phyloP scores from a whole-genome alignment of 2,888 invertebrate genomes.

The Caenorhabditis macrosperma region DNA sequence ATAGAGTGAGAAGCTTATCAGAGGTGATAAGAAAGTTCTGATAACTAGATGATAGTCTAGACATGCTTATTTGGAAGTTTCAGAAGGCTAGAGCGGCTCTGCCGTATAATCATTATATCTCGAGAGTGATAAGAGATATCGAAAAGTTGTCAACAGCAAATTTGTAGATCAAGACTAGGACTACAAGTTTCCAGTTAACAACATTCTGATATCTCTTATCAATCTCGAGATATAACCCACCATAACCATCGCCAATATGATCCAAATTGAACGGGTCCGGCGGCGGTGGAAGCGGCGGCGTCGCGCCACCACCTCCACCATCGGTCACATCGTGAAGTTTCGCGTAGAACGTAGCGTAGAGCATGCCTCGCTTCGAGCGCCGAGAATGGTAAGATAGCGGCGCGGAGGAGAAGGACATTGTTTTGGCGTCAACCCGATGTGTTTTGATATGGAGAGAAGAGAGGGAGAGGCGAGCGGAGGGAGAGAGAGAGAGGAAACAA shows the following conservation, averaged over 20 bases:
- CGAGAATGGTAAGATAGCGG: not conserved
- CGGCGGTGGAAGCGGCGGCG: not conserved
- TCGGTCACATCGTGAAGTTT: constrained; percentile 27
- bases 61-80: too few species aligned
- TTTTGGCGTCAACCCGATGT: constrained; percentile 22
- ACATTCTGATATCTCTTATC: too few species aligned
- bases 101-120: too few species aligned
- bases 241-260: constrained; percentile 54
- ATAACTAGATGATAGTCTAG: too few species aligned
- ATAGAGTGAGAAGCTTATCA: not conserved
- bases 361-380: constrained; percentile 35
- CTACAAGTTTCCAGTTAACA: too few species aligned
- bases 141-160: too few species aligned
- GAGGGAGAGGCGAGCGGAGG: too few species aligned
- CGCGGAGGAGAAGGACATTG: constrained; percentile 20
- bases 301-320: not conserved
- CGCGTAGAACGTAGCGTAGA: constrained; percentile 44
- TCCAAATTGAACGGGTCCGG: constrained; percentile 50
- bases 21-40: too few species aligned
- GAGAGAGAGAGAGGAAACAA: too few species aligned
- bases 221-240: not conserved
- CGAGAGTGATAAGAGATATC: too few species aligned
- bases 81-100: too few species aligned
- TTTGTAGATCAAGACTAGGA: too few species aligned
- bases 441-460: constrained; percentile 15